Percentiles rank a stretch among this genome's conserved stretches.
These are phyloP conservation scores for Odontocolon sp. DNA, from an alignment of 2,888 invertebrate species.

Conservation along the genomic window DNA sequence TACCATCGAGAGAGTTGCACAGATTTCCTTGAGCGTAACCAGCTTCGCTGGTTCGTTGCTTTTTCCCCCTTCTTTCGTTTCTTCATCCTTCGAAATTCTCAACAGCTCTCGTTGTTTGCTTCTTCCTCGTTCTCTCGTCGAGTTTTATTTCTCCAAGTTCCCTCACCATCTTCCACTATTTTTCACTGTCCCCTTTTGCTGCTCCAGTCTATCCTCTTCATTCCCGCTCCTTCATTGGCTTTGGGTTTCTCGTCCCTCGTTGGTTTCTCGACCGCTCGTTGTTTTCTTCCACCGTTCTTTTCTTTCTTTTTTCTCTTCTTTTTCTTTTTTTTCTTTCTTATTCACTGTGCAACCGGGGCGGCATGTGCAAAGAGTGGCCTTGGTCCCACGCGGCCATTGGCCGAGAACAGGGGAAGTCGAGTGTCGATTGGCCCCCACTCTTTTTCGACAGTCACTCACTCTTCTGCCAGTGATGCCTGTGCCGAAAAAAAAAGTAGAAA, in stretches of 20 bases:
- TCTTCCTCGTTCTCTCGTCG: constrained; percentile 20
- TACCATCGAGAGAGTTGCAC: constrained; percentile 25
- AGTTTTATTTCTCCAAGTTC: constrained; percentile 15
- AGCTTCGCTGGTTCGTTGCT: constrained; percentile 14
- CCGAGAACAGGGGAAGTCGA: constrained; percentile 72
- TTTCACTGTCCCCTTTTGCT: constrained; percentile 3
- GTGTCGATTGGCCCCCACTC: constrained; percentile 63
- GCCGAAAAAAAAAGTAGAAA: constrained; percentile 13
- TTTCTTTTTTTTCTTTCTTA: constrained; percentile 37
- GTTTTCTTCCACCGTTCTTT: constrained; percentile 20
- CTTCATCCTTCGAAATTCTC: not conserved
- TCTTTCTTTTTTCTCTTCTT: constrained; percentile 28
- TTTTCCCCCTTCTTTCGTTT: not conserved
- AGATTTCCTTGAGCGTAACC: constrained; percentile 26
- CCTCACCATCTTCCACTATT: constrained; percentile 1
- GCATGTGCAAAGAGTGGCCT: constrained; percentile 75
- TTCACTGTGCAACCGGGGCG: constrained; percentile 55
- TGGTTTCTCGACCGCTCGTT: constrained; percentile 50
- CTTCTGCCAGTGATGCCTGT: constrained; percentile 16
- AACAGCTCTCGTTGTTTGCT: not conserved
- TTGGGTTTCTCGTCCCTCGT: not conserved
- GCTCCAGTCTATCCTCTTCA: constrained; percentile 27
- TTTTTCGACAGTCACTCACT: constrained; percentile 2
- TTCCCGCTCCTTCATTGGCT: constrained; percentile 49
- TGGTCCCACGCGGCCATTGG: constrained; percentile 79